phyloP scores from a whole-genome alignment of 2,888 invertebrate species.

The Trachelus stipa region DNA sequence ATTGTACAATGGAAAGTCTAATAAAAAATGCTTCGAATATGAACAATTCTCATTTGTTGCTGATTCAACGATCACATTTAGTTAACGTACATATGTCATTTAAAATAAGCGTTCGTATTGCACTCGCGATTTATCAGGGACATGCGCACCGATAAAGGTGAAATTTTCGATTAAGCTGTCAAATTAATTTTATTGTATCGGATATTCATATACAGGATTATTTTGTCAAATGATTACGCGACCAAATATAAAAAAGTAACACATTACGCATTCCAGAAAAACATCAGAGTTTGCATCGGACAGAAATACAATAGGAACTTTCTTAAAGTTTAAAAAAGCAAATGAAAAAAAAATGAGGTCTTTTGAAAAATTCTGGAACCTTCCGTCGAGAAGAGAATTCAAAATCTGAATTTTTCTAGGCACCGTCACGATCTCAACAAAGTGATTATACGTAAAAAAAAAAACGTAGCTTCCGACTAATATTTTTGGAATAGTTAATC shows the following conservation, averaged over 20 bases:
- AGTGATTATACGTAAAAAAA: not conserved
- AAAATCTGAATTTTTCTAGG: not conserved
- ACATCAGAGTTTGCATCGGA: not conserved
- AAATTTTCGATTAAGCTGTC: too few relatives aligned
- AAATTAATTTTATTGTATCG: not conserved
- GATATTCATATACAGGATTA: not conserved
- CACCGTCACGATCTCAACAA: not conserved
- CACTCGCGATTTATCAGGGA: conserved; percentile 2
- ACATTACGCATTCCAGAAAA: not conserved
- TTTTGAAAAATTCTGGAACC: not conserved
- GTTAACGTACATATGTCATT: not conserved
- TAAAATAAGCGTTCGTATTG: not conserved
- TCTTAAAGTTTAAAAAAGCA: not conserved
- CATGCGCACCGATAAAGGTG: too few relatives aligned
- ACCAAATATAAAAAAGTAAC: not conserved
- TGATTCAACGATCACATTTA: conserved; percentile 21
- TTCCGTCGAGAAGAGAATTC: not conserved
- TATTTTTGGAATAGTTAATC: conserved; percentile 6
- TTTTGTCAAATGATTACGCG: not conserved
- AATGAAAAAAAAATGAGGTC: not conserved
- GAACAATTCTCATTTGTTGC: conserved; percentile 37
- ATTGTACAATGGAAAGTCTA: conserved; percentile 61
- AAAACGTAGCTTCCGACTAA: not conserved
- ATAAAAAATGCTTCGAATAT: conserved; percentile 58
- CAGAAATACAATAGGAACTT: not conserved